Base-by-base conservation (phyloP, 2,797 vertebrate genomes). In the Hydrophis major region DNA sequence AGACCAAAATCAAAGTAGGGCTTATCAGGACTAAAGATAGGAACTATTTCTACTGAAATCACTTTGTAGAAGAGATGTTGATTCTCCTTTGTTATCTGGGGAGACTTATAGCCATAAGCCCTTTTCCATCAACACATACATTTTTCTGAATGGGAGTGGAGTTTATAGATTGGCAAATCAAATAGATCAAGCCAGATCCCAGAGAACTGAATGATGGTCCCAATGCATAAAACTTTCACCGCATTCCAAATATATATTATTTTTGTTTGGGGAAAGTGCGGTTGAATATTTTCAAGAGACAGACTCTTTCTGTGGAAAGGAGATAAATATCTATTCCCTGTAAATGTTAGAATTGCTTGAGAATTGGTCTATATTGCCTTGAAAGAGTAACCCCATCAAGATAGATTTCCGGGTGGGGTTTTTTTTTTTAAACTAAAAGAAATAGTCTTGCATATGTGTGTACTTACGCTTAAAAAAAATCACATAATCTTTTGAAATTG, bases 401-500 rank as follows among this genome's bases (percentile, higher is more conserved):
- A 18, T 18, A 32, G 14, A 69, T 69, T 32, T 69, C 66, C 32
- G 63, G 10, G 59, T 6, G 14, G 3, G 16, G 18, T 13, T 37
- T 14, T 50, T 20, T 86, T 14, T 60, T 14, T 60, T 20, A 78
- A 89, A 66, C 50, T 32, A 56, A 42, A 57, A 87, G 22, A 5
- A 10, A n/a, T 14, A 66, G 13, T 14, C 28, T 69, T 69, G n/a
- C n/a, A 6, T 69, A 28, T 66, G 56, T 47, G 94, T 90, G 94
- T 94, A 87, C 86, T 89, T 92, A 18, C 20, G 93, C 57, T 66
- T 93, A 4, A 74, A 50, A 50, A 89, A 94, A 90, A 90, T 89
- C 55, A 83, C 91, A 89, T 96, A 89, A 94, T 95, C 11, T 88
- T 93, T 0, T 0, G 37, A 89, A 94, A 95, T 94, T 42, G 57